These are phyloP conservation scores for Gobio gobio DNA, from an alignment of 2,113 vertebrate species.

Conservation along the genomic window DNA sequence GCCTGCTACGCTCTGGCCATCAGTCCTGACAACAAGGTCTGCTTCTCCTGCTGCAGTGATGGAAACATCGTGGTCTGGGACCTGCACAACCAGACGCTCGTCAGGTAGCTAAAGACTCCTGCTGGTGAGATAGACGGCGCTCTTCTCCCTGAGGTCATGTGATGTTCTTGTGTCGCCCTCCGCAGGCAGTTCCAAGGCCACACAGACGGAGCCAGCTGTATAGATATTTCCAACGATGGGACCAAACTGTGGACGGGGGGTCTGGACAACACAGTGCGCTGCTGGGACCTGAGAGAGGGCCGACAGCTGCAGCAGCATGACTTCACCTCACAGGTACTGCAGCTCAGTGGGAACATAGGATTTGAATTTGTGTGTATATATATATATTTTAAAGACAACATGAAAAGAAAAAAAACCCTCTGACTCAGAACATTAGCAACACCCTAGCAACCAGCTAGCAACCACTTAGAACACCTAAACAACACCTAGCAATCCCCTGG, in stretches of 20 bases:
- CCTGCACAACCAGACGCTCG: constrained; percentile 97
- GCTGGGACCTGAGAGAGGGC: constrained; percentile 97
- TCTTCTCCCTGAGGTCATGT: not conserved
- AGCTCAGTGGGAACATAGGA: no score
- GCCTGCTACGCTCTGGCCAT: constrained; percentile 98
- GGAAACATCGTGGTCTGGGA: constrained; percentile 99
- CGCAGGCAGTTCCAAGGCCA: constrained; percentile 98
- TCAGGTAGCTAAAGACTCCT: constrained; percentile 81
- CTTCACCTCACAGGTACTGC: constrained; percentile 94
- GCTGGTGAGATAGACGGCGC: constrained; percentile 43
- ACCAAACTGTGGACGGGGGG: constrained; percentile 99
- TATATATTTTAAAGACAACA: no score
- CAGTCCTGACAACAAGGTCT: constrained; percentile 99
- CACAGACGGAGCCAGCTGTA: constrained; percentile 99
- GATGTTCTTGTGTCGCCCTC: not conserved
- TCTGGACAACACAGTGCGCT: constrained; percentile 97
- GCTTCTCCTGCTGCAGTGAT: constrained; percentile 99
- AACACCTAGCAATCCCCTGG: not conserved
- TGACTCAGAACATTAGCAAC: not conserved
- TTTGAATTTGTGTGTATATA: no score
- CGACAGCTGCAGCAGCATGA: constrained; percentile 98
- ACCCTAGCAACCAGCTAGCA: not conserved
- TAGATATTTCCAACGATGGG: constrained; percentile 99
- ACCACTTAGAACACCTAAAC: not conserved
- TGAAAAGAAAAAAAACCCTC: no score